Base-by-base conservation (phyloP, 2,888 invertebrate genomes). In the Tolmerus cingulatus region DNA sequence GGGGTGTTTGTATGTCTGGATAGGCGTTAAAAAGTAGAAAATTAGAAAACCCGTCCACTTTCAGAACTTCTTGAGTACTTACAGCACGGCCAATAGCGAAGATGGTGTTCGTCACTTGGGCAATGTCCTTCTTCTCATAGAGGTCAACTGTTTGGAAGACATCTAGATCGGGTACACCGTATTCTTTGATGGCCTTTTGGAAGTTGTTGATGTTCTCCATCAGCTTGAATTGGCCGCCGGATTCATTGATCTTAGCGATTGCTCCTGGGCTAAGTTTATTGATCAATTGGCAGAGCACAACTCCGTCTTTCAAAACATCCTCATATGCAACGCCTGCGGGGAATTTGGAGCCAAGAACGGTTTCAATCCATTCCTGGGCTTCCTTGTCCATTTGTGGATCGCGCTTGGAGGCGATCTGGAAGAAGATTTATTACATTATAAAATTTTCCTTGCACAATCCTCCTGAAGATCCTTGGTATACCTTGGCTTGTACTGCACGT, bases 151-250 rank as follows among this genome's bases (percentile, higher is more conserved):
- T 99, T 93, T 98, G 98, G 96, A 99, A 99, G 86, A 97, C 96
- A 93, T 99, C 99, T 89, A 96, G 95, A 91, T 97, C 97, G 85
- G 95, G 93, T 19, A 99, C 98, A 89, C 99, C 99, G 92, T 98
- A 97, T 0, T 94, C 95, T 92, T 96, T 96, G 90, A 97, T 94
- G 14, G 97, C 98, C 87, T 95, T 95, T 92, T 97, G 96, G 95
- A 99, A 98, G 94, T 92, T 92, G 94, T 97, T 98, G 93, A 99
- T 98, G 95, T 99, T 99, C 93, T 99, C 99, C 99, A 99, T 99
- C 96, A 99, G 96, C 92, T 99, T 99, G 96, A 99, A 99, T 92
- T 98, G 98, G 92, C 98, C 98, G 90, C 98, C 98, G 79, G 96
- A 95, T 90, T 96, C 95, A 95, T 99, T 98, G 93, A 99, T 96